Percentiles rank a stretch among this genome's conserved stretches.
phyloP scores from a whole-genome alignment of 2,888 invertebrate genomes.

The Eupithecia abbreviata region DNA sequence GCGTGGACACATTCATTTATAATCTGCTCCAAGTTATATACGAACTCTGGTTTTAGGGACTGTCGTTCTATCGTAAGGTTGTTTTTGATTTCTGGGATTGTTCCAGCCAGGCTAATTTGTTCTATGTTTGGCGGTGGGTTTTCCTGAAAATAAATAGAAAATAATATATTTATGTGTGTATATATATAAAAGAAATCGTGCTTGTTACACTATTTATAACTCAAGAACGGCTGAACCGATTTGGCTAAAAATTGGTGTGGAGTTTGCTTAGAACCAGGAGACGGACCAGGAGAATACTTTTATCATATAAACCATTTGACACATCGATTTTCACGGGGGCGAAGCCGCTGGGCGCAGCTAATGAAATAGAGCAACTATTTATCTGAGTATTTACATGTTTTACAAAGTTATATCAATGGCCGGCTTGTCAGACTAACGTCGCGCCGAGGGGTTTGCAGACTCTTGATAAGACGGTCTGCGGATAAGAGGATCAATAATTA shows the following conservation, averaged over 20 bases:
- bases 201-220: no score
- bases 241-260: no score
- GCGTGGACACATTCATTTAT: slow-evolving; percentile 77
- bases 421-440: not conserved
- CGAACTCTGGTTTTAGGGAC: slow-evolving; percentile 69
- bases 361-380: not conserved
- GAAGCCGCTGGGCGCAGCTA: no score
- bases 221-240: no score
- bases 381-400: not conserved
- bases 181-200: no score
- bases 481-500: not conserved
- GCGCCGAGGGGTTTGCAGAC: not conserved
- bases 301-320: no score
- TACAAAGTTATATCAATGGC: not conserved
- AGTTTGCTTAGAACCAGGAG: no score
- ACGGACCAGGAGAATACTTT: no score
- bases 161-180: not conserved
- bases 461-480: slow-evolving; percentile 1
- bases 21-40: slow-evolving; percentile 74
- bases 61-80: slow-evolving; percentile 69
- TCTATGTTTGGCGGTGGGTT: slow-evolving; percentile 69
- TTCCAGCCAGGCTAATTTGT: slow-evolving; percentile 78
- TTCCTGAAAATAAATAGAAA: slow-evolving; percentile 66
- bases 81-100: slow-evolving; percentile 75
- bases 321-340: no score